A percentile compares a stretch with the other conserved stretches of the same genome.
phyloP scores from a whole-genome alignment of 2,113 vertebrate genomes.

The Butorides virescens region DNA sequence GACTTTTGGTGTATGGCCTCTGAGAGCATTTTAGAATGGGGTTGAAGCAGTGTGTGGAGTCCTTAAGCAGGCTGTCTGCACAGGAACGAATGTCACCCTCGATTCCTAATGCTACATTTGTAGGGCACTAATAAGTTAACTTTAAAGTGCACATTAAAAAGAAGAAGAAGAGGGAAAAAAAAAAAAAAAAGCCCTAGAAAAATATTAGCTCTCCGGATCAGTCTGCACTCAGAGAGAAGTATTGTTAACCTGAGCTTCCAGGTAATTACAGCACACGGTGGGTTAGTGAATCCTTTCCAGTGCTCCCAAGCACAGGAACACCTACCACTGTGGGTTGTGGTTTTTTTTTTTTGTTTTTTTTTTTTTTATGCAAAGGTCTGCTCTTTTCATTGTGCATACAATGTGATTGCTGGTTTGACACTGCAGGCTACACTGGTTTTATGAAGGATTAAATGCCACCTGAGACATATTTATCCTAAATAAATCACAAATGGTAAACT shows the following conservation, averaged over 20 bases:
- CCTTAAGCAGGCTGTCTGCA: background rate
- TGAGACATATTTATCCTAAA: constrained; percentile 82
- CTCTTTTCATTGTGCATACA: constrained; percentile 77
- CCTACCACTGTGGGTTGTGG: background rate
- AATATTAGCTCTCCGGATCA: constrained; percentile 1
- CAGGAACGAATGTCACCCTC: background rate
- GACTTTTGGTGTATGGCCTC: background rate
- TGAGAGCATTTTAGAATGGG: rapidly evolving
- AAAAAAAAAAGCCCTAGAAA: background rate
- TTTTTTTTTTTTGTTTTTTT: background rate
- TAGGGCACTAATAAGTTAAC: constrained; percentile 27
- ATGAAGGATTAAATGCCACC: constrained; percentile 85
- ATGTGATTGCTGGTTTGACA: constrained; percentile 80
- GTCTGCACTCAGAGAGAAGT: constrained; percentile 13
- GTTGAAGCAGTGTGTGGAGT: background rate
- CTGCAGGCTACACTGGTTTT: constrained; percentile 81
- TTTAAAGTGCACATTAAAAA: constrained; percentile 13
- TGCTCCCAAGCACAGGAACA: constrained; percentile 56
- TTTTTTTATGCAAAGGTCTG: constrained; percentile 73
- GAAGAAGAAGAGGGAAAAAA: background rate
- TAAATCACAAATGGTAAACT: constrained; percentile 80
- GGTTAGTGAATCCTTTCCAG: constrained; percentile 33
- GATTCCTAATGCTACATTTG: background rate
- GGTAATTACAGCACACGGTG: constrained; percentile 51
- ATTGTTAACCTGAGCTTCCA: constrained; percentile 43